Evolutionary conservation across 1,140 invertebrate species (phyloP).

Genomic region (Bombus picipes): DNA sequence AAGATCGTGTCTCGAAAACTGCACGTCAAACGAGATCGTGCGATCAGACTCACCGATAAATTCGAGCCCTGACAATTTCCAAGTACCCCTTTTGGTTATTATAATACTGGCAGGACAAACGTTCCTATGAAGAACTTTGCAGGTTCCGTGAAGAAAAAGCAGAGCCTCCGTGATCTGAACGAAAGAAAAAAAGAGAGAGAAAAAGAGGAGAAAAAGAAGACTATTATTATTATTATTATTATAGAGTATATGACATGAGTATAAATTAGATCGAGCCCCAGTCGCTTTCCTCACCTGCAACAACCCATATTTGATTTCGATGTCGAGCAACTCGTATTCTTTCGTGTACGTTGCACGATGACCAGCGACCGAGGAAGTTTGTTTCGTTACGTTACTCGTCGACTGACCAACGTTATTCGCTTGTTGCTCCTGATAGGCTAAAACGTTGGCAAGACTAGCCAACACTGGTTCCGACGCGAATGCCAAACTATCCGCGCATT

Average conservation of each 20-base stretch:
- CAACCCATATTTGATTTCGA: slow-evolving; percentile 96
- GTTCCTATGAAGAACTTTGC: slow-evolving; percentile 94
- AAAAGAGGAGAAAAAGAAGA: neutral
- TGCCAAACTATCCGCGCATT: slow-evolving; percentile 92
- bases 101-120: slow-evolving; percentile 96
- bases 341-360: slow-evolving; percentile 85
- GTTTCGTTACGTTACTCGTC: slow-evolving; percentile 60
- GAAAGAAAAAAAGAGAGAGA: slow-evolving; percentile 62
- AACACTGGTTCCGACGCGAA: slow-evolving; percentile 96
- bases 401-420: slow-evolving; percentile 59
- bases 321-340: slow-evolving; percentile 94
- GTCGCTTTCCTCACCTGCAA: slow-evolving; percentile 87
- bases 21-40: neutral
- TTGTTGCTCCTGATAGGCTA: slow-evolving; percentile 87
- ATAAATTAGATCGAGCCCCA: too few relatives aligned
- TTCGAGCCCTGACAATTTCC: slow-evolving; percentile 98
- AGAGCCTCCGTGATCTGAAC: slow-evolving; percentile 96
- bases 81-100: slow-evolving; percentile 96
- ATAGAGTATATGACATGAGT: too few relatives aligned
- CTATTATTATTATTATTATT: too few relatives aligned
- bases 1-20: too few relatives aligned
- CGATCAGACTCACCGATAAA: slow-evolving; percentile 89
- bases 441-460: slow-evolving; percentile 93
- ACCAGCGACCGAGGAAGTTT: slow-evolving; percentile 70
- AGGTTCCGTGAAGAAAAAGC: slow-evolving; percentile 93